A percentile compares a stretch with the other conserved stretches of the same genome.
Evolutionary conservation across 2,888 invertebrate species (phyloP).

Genomic region (Cryptus viduatorius): DNA sequence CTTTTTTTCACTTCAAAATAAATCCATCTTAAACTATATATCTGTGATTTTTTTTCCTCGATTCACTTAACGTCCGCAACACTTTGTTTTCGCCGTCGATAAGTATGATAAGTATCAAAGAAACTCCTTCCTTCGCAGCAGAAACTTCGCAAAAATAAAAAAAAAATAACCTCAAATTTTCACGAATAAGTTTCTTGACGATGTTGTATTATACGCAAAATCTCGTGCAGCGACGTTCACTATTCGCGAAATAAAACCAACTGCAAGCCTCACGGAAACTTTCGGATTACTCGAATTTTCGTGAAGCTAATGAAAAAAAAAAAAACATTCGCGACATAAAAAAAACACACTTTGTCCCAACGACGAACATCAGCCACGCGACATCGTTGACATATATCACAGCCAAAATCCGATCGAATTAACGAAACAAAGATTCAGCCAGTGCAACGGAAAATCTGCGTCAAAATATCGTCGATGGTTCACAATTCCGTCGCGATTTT

Average conservation of each 20-base stretch:
- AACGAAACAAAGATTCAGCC: not conserved
- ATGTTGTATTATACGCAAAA: slow-evolving; percentile 20
- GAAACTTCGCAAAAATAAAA: too few species aligned
- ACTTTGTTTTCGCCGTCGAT: not conserved
- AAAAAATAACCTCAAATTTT: not conserved
- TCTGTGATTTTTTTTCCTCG: not conserved
- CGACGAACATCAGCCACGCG: not conserved
- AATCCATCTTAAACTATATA: slow-evolving; percentile 20
- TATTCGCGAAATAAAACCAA: not conserved
- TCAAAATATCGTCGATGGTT: not conserved
- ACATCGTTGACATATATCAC: not conserved
- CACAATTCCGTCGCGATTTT: slow-evolving; percentile 2
- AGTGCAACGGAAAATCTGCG: not conserved
- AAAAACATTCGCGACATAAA: not conserved
- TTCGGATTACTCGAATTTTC: slow-evolving; percentile 7
- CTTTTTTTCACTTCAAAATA: slow-evolving; percentile 47
- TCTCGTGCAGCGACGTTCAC: not conserved
- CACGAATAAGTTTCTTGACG: slow-evolving; percentile 3
- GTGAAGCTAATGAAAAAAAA: not conserved
- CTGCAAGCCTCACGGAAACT: slow-evolving; percentile 13
- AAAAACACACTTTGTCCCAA: not conserved
- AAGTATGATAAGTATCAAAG: not conserved
- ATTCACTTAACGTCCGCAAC: not conserved
- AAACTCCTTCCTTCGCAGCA: not conserved
- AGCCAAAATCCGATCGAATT: not conserved